Conservation (phyloP, 2,888 invertebrate species). For the Drymonia ruficornis region DNA sequence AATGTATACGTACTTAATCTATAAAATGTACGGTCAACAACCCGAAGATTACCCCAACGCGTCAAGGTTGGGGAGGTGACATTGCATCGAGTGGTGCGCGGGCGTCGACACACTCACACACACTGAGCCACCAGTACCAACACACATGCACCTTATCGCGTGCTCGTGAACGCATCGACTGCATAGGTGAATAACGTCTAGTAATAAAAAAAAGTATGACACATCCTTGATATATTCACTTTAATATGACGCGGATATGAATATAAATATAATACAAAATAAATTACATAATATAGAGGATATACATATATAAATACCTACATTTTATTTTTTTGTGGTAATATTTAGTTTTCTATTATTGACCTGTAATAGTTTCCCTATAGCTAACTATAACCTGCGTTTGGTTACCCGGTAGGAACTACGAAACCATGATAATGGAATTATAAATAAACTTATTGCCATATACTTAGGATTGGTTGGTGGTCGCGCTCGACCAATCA, state of each 20-base stretch:
- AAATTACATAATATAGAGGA: no score
- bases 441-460: no score
- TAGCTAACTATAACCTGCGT: no score
- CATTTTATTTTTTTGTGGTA: no score
- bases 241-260: neutral
- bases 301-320: no score
- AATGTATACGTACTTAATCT: conserved; percentile 36
- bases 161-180: conserved; percentile 8
- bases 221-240: conserved; percentile 12
- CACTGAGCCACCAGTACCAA: neutral
- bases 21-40: conserved; percentile 59
- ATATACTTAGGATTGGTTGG: no score
- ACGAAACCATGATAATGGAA: no score
- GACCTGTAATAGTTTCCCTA: no score
- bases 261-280: no score
- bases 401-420: no score
- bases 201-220: conserved; percentile 11
- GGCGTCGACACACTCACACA: conserved; percentile 40
- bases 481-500: no score
- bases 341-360: no score
- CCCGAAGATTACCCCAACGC: conserved; percentile 58
- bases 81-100: conserved; percentile 58
- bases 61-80: conserved; percentile 69
- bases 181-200: conserved; percentile 13
- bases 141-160: neutral